Evolutionary conservation across 2,113 vertebrate genomes (phyloP), one percentile per base, ranked within the genome.

Genomic region (Brevimyrus niger): DNA sequence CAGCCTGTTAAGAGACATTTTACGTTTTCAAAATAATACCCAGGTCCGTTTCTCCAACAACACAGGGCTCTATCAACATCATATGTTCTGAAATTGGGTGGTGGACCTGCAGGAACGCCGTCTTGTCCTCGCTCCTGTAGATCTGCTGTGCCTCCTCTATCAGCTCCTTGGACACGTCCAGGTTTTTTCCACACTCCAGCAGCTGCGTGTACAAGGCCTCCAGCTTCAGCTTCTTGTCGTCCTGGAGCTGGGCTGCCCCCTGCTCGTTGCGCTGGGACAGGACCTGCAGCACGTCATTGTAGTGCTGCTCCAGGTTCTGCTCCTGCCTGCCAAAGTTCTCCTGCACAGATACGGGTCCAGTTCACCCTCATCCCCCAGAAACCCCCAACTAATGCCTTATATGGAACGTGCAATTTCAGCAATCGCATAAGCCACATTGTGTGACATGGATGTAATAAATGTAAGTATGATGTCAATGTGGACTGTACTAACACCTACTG

Each of bases 241-340:
- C 95, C 53, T 96, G 97, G 88, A 98, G 94, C 19, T 92, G 94
- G 10, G 96, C 94, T 7, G 96, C 91, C 89, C 97, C 94, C 80
- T 97, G 97, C 88, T 97, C 96, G 0, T 97, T 97, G 11, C 97
- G 96, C 92, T 97, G 97, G 27, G 97, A 96, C n/a, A 99, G 93
- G 0, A 96, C 96, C 94, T 98, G 97, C 80, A 99, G 95, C 46
- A 99, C 96, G 0, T 98, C 96, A 0, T 97, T 97, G 93, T 97
- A 99, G 92, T 97, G 97, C 53, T 96, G 96, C 94, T 99, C 98
- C 27, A 98, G 93, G 93, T 97, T 97, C 92, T 99, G 96, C 92
- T 99, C 98, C 86, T 97, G 97, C 83, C 96, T 97, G 55, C 96
- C 97, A 91, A 98, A 99, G 90, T 98, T 99, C 94, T 99, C 98